Evolutionary conservation across 2,113 vertebrate genomes (phyloP).

Genomic region (Oxyruncus cristatus): DNA sequence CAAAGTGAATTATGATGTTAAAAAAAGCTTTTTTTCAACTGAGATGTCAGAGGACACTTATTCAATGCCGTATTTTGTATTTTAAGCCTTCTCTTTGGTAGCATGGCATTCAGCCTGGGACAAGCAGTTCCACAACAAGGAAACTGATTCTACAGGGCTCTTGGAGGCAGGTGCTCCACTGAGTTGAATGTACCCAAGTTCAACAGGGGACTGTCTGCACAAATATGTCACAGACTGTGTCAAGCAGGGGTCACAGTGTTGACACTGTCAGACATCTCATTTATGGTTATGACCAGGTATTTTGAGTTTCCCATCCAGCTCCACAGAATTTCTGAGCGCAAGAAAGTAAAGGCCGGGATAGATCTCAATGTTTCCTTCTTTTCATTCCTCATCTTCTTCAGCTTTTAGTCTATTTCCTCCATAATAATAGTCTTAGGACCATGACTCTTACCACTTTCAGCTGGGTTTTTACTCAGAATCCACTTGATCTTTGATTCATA

Average conservation of each 20-base stretch:
- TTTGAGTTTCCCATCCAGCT: neutral
- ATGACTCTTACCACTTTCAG: neutral
- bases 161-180: rapidly evolving
- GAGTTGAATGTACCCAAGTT: neutral
- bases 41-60: neutral
- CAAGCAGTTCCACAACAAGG: neutral
- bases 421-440: neutral
- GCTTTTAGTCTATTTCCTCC: neutral
- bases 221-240: neutral
- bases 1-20: neutral
- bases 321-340: neutral
- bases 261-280: neutral
- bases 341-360: neutral
- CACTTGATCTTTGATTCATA: neutral
- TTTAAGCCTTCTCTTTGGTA: neutral
- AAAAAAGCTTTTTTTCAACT: neutral
- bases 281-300: neutral
- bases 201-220: neutral
- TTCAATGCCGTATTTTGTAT: neutral
- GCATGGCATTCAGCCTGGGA: neutral
- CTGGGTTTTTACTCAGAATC: neutral
- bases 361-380: neutral
- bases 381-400: neutral
- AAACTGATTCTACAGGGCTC: neutral
- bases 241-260: neutral